phyloP scores from a whole-genome alignment of 2,888 invertebrate species.

The Macaria notata region DNA sequence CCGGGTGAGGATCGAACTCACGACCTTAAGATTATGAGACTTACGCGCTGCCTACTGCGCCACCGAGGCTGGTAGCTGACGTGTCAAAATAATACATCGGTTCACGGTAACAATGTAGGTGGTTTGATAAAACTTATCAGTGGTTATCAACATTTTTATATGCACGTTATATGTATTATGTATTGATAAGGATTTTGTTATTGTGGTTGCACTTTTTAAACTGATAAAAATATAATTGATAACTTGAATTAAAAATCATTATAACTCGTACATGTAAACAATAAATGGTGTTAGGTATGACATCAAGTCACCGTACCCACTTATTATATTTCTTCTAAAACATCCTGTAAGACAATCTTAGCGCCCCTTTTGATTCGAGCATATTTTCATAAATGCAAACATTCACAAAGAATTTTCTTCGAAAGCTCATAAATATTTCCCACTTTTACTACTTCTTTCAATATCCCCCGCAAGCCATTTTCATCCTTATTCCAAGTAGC shows the following conservation, averaged over 20 bases:
- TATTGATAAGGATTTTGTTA: too few relatives aligned
- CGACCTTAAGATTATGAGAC: conserved; percentile 97
- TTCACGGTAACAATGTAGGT: background rate
- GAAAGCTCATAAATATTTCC: conserved; percentile 81
- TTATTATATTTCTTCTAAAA: background rate
- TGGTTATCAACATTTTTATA: too few relatives aligned
- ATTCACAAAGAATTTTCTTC: conserved; percentile 80
- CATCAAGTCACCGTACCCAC: too few relatives aligned
- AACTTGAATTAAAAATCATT: too few relatives aligned
- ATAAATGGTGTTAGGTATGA: too few relatives aligned
- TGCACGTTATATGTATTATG: too few relatives aligned
- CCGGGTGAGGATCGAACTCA: conserved; percentile 98
- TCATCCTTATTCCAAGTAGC: conserved; percentile 32
- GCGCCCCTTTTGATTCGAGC: conserved; percentile 70
- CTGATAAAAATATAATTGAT: background rate
- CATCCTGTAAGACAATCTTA: conserved; percentile 44
- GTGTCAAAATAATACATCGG: background rate
- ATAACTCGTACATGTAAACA: too few relatives aligned
- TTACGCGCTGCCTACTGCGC: conserved; percentile 86
- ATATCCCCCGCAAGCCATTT: conserved; percentile 34
- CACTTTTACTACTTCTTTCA: conserved; percentile 71
- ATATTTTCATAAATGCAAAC: conserved; percentile 83
- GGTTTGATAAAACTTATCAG: background rate
- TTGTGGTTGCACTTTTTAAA: background rate
- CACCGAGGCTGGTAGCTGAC: conserved; percentile 38